Percentiles rank a stretch among this genome's conserved stretches.
phyloP scores from a whole-genome alignment of 2,888 invertebrate genomes.

The Acronicta leporina region DNA sequence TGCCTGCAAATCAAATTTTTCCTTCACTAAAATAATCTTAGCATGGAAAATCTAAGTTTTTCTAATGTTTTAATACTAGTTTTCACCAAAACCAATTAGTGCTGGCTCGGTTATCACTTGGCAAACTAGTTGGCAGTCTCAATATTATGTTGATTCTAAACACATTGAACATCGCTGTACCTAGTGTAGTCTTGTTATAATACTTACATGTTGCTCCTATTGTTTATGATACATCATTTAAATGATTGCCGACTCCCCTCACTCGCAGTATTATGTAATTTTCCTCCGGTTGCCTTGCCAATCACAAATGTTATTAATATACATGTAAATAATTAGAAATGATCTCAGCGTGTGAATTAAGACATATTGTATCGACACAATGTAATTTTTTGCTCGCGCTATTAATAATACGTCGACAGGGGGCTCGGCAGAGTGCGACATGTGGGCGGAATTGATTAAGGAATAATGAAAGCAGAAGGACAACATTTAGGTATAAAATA shows the following conservation, averaged over 20 bases:
- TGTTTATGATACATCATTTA: constrained; percentile 1
- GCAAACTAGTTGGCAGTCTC: constrained; percentile 1
- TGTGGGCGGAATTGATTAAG: not conserved
- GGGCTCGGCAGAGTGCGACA: constrained; percentile 6
- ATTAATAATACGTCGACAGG: constrained; percentile 1
- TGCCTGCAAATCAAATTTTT: no score
- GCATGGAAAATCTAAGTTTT: no score
- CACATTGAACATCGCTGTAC: no score
- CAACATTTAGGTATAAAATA: not conserved
- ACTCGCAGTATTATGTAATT: not conserved
- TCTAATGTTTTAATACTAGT: not conserved
- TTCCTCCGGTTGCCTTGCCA: constrained; percentile 10
- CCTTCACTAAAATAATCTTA: no score
- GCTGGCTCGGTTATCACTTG: not conserved
- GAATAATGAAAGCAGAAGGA: not conserved
- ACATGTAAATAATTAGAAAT: constrained; percentile 13
- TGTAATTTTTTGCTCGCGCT: not conserved
- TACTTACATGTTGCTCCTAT: no score
- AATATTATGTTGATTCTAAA: no score
- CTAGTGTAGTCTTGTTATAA: not conserved
- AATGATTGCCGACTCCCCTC: constrained; percentile 11
- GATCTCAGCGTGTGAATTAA: constrained; percentile 13
- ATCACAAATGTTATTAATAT: constrained; percentile 9
- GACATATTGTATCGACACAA: constrained; percentile 7
- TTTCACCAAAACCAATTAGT: not conserved